Base-by-base conservation (phyloP, 2,113 vertebrate genomes). In the Odontesthes bonariensis region DNA sequence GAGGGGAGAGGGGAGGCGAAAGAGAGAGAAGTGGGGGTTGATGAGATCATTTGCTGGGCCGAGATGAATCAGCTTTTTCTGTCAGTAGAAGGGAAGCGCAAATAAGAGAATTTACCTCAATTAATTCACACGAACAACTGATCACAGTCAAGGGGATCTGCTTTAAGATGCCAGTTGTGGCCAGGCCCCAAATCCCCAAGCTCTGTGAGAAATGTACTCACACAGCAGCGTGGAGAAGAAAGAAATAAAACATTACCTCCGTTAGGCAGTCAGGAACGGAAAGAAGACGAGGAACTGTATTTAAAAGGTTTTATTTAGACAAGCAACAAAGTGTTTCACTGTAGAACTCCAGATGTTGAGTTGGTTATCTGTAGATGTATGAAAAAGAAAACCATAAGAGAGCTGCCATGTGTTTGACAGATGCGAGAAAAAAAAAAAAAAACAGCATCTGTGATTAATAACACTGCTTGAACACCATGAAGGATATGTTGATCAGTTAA, bases 1-100 rank as follows among this genome's bases (percentile, higher is more conserved):
- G 68, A 69, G 55, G 73, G 62, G 53, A 27, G 63, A 67, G 55
- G 57, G 35, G 17, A 6, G 47, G 47, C 0, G 4, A 52, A 20
- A 46, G 42, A 49, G 58, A 52, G 22, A 32, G 23, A 56, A 7
- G 56, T 20, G 62, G 77, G 64, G 78, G 75, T 40, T 62, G 85
- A 82, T 91, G 92, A 94, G 90, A 86, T 94, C 92, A 92, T 92
- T 83, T 88, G 86, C 72, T 89, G 85, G 87, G 81, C 75, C 58
- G 55, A 77, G 79, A 91, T 92, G 90, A 93, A 94, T 94, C 91
- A 90, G 89, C 88, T 91, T 87, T 27, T 90, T 91, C 83, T 91
- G 75, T 83, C 74, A 59, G 63, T 31, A 58, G 38, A 4, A 40
- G 53, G n/a, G 31, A 46, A 31, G 63, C 6, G 35, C 8, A 31